Conservation (phyloP, 2,888 invertebrate genomes). For the Agriopis aurantiaria region DNA sequence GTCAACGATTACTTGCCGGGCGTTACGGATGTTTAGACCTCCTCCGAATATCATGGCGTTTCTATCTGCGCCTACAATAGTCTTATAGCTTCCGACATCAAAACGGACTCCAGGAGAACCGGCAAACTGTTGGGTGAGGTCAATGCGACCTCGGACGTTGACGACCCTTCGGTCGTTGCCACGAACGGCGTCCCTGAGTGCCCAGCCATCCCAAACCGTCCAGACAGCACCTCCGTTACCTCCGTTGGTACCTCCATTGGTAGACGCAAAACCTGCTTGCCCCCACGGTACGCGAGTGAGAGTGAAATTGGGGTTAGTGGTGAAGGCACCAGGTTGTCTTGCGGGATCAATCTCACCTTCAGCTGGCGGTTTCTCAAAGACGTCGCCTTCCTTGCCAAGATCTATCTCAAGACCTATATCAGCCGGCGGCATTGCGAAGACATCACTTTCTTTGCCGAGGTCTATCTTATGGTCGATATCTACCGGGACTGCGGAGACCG, state of each 20-base stretch:
- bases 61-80: slow-evolving; percentile 12
- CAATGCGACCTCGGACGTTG: slow-evolving; percentile 4
- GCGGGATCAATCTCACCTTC: neutral
- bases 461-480: neutral
- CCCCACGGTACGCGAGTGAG: neutral
- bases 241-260: slow-evolving; percentile 14
- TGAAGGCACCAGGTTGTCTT: neutral
- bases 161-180: slow-evolving; percentile 9
- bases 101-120: slow-evolving; percentile 21
- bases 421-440: neutral
- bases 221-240: slow-evolving; percentile 19
- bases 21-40: neutral
- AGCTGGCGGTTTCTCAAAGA: neutral
- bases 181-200: slow-evolving; percentile 19
- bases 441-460: neutral
- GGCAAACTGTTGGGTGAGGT: slow-evolving; percentile 8
- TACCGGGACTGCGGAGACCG: neutral
- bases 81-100: slow-evolving; percentile 8
- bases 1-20: neutral
- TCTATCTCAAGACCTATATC: neutral
- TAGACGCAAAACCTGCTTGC: slow-evolving; percentile 8
- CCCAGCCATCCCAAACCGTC: slow-evolving; percentile 28
- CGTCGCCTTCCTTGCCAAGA: neutral
- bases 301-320: slow-evolving; percentile 2
- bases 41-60: slow-evolving; percentile 1